Conservation (phyloP, 2,113 vertebrate genomes). For the Donacobius atricapilla region DNA sequence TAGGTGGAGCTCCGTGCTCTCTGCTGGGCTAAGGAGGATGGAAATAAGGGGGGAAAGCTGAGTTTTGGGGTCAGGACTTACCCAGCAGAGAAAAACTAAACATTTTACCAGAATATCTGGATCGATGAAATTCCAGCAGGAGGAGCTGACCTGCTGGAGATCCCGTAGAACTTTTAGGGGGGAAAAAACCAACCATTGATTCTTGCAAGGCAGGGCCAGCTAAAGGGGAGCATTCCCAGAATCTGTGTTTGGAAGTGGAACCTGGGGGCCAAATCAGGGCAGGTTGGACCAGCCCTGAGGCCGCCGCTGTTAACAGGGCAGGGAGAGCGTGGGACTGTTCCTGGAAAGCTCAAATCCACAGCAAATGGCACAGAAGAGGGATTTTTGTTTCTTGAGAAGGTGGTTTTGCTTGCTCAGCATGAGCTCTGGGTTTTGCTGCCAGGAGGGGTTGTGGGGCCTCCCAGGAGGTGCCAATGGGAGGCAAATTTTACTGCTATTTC, state of each 20-base stretch:
- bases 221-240: background rate
- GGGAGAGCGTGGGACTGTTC: background rate
- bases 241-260: background rate
- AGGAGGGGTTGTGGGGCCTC: background rate
- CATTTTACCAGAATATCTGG: background rate
- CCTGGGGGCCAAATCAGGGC: background rate
- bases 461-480: background rate
- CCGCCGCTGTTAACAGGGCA: background rate
- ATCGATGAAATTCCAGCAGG: too few species aligned
- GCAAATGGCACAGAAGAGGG: background rate
- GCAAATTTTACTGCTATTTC: background rate
- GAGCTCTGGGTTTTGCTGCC: background rate
- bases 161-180: background rate
- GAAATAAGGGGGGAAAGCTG: background rate
- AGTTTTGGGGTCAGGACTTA: background rate
- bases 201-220: background rate
- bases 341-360: background rate
- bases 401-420: background rate
- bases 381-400: background rate
- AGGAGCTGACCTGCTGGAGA: background rate
- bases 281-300: rapidly evolving
- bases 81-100: background rate
- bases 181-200: background rate
- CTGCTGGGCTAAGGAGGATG: background rate
- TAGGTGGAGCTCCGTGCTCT: slow-evolving; percentile 3